Evolutionary conservation across 2,113 vertebrate genomes (phyloP), one percentile per base, ranked within the genome.

Genomic region (Scortum barcoo): DNA sequence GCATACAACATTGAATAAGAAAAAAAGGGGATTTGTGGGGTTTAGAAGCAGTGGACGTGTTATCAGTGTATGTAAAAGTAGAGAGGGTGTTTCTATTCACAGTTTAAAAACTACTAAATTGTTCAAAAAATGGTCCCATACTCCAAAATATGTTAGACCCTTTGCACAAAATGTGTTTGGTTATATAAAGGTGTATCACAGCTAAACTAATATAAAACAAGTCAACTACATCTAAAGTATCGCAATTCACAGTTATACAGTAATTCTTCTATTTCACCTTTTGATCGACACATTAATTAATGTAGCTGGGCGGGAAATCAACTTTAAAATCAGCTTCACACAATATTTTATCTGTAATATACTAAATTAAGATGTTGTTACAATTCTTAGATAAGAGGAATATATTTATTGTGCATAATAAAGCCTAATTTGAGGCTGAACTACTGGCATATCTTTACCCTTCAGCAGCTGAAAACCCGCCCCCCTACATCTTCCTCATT

Each of bases 401-500:
- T 56, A 40, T 56, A 76, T 74, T 48, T 28, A n/a, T 24, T 30
- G 10, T 46, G 66, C 16, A 48, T 73, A 16, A 51, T 28, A 30
- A 61, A 13, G 40, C 20, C 24, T 26, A 16, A 66, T 2, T 22
- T 24, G 20, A 58, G 1, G 5, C 24, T n/a, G n/a, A 48, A 5
- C 42, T 62, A 53, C 48, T 70, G 38, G 10, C 44, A 10, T 11
- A 22, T 72, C 22, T 56, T n/a, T 12, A 5, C 38, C 38, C 9
- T 46, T 92, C 92, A 96, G 75, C 93, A 95, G 84, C 95, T 96
- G 81, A 96, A 96, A 56, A 96, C 93, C 5, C 78, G 94, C 4
- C 93, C 85, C 1, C 91, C 88, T 3, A 87, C 24, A 1, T 96
- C 94, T 77, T 96, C 96, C 80, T 97, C 95, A 63, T 95, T 95